Evolutionary conservation across 37 sponge, comb jelly and placozoan genomes (phyloP).

Genomic region (Beroe forskalii): DNA sequence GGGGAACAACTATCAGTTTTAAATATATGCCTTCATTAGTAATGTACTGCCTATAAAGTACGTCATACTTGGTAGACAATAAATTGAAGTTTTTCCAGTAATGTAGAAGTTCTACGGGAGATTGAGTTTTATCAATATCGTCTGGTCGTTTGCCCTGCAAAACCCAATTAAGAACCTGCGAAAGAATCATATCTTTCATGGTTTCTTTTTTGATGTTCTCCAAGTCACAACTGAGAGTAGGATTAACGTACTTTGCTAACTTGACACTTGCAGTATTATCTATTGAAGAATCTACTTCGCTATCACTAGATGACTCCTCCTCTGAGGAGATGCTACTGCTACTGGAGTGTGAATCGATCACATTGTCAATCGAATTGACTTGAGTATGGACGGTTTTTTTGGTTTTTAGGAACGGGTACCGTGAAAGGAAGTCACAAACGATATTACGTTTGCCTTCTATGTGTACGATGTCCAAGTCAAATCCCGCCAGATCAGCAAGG

Average conservation of each 20-base stretch:
- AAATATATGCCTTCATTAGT: neutral
- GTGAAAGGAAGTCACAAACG: no score
- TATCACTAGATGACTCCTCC: neutral
- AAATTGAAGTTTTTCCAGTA: slow-evolving; percentile 5
- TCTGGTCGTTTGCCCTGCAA: neutral
- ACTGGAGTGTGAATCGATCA: no score
- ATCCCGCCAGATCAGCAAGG: neutral
- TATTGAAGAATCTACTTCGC: no score
- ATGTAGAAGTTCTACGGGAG: neutral
- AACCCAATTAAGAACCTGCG: neutral
- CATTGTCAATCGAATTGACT: no score
- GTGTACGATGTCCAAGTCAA: neutral
- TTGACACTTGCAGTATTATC: no score
- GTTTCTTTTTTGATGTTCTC: neutral
- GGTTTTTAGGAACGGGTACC: no score
- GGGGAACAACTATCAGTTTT: slow-evolving; percentile 14
- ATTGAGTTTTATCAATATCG: neutral
- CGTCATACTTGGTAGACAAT: neutral
- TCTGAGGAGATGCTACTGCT: no score
- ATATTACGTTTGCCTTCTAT: no score
- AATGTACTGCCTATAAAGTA: neutral
- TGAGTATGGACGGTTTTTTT: no score
- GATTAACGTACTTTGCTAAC: no score
- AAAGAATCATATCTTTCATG: neutral
- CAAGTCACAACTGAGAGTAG: no score